phyloP scores from a whole-genome alignment of 2,888 invertebrate genomes.

The Lissonota sp. region DNA sequence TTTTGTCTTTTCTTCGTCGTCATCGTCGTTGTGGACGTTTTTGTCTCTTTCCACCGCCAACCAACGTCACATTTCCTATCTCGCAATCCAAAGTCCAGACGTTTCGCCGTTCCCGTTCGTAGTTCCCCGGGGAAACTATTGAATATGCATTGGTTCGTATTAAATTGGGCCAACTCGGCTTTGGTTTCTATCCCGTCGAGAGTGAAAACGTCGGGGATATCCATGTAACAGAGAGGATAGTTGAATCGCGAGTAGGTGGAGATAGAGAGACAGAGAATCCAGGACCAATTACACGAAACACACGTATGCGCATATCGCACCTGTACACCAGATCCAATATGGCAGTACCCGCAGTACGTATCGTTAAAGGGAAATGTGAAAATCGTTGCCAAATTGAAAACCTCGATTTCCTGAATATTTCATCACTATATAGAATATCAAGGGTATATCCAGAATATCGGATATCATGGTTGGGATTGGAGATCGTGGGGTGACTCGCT shows the following conservation, averaged over 20 bases:
- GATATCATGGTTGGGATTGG: conserved; percentile 25
- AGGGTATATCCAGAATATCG: conserved; percentile 5
- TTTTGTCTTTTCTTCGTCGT: conserved; percentile 57
- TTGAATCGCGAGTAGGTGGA: too few species aligned
- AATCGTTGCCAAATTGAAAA: background rate
- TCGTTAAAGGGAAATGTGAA: conserved; percentile 2
- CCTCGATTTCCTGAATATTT: conserved; percentile 9
- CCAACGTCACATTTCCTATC: conserved; percentile 1
- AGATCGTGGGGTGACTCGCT: conserved; percentile 3
- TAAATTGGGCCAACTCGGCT: too few species aligned
- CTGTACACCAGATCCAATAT: too few species aligned
- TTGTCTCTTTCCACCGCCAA: conserved; percentile 7
- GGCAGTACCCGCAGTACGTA: background rate
- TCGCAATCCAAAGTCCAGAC: background rate
- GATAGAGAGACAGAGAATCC: too few species aligned
- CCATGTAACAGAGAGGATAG: too few species aligned
- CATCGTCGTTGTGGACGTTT: conserved; percentile 15
- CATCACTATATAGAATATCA: background rate
- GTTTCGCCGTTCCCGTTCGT: background rate
- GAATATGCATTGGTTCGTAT: conserved; percentile 77
- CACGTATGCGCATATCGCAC: too few species aligned
- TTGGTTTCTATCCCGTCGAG: too few species aligned
- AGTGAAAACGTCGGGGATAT: too few species aligned
- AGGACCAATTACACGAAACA: too few species aligned
- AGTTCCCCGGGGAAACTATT: conserved; percentile 71